phyloP scores from a whole-genome alignment of 2,888 invertebrate genomes.

The Phytoseiulus persimilis region DNA sequence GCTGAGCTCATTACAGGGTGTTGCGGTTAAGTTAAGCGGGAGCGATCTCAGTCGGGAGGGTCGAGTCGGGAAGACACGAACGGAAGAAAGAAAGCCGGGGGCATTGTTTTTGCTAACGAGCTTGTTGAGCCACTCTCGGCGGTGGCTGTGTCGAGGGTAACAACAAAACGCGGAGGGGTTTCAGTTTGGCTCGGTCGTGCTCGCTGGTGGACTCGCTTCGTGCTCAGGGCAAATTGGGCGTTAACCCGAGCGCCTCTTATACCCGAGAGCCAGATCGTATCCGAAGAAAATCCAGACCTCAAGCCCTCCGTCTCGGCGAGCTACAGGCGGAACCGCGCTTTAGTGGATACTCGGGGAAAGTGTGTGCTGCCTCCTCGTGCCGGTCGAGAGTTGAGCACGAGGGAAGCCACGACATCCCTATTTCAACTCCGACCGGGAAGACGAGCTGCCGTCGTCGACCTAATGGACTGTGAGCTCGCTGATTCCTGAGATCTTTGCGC shows the following conservation, averaged over 20 bases:
- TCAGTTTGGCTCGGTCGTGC: not conserved
- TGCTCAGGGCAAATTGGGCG: slow-evolving; percentile 5
- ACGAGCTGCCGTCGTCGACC: too few relatives aligned
- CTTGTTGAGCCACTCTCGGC: not conserved
- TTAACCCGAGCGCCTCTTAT: not conserved
- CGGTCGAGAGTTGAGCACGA: not conserved
- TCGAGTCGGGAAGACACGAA: not conserved
- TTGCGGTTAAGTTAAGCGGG: not conserved
- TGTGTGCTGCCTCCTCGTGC: not conserved
- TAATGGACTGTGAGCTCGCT: too few relatives aligned
- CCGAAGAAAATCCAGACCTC: not conserved
- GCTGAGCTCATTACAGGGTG: not conserved
- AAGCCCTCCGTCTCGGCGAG: not conserved
- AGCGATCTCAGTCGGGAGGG: not conserved
- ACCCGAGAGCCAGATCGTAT: not conserved
- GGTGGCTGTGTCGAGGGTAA: not conserved
- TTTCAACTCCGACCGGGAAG: not conserved
- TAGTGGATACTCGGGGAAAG: not conserved
- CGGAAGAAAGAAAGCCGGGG: not conserved
- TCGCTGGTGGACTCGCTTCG: not conserved
- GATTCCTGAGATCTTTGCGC: too few relatives aligned
- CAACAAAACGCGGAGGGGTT: not conserved
- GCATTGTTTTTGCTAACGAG: slow-evolving; percentile 5
- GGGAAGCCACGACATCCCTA: not conserved
- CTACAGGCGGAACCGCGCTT: not conserved